Evolutionary conservation across 2,888 invertebrate genomes (phyloP).

Genomic region (Pimpla rufipes): DNA sequence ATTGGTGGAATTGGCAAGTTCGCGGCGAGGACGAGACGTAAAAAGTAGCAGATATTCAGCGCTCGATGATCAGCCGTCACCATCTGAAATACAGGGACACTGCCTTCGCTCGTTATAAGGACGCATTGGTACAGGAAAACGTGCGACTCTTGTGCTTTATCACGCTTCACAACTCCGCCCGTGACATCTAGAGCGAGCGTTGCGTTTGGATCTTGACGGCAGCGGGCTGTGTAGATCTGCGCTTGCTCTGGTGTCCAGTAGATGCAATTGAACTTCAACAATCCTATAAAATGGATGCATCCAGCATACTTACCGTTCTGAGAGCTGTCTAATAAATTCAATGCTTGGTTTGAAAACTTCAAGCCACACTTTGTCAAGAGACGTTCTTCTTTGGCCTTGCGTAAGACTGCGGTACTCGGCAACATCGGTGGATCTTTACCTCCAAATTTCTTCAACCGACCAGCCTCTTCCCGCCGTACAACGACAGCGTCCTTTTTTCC

Average conservation of each 20-base stretch:
- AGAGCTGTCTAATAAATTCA: constrained; percentile 41
- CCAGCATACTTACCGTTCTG: constrained; percentile 43
- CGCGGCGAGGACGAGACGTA: constrained; percentile 36
- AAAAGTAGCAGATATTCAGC: constrained; percentile 42
- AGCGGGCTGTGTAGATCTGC: constrained; percentile 47
- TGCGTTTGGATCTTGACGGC: constrained; percentile 37
- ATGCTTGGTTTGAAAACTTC: constrained; percentile 27
- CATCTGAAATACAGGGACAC: constrained; percentile 57
- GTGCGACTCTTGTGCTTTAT: constrained; percentile 16
- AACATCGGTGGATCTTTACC: constrained; percentile 50
- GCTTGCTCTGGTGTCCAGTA: constrained; percentile 54
- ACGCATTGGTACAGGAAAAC: constrained; percentile 60
- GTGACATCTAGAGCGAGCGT: constrained; percentile 47
- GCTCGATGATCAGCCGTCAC: constrained; percentile 56
- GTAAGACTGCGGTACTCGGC: constrained; percentile 35
- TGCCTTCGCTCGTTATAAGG: constrained; percentile 53
- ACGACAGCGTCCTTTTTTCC: constrained; percentile 40
- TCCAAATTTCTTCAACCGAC: constrained; percentile 50
- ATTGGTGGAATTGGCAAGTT: constrained; percentile 36
- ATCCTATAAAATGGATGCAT: constrained; percentile 26
- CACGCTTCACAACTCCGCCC: constrained; percentile 45
- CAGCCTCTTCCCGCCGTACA: constrained; percentile 46
- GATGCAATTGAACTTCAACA: constrained; percentile 42
- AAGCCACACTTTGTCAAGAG: constrained; percentile 21
- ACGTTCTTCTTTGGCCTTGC: constrained; percentile 55